Base-by-base conservation (phyloP, 2,888 invertebrate species). In the Siphlonurus alternatus region DNA sequence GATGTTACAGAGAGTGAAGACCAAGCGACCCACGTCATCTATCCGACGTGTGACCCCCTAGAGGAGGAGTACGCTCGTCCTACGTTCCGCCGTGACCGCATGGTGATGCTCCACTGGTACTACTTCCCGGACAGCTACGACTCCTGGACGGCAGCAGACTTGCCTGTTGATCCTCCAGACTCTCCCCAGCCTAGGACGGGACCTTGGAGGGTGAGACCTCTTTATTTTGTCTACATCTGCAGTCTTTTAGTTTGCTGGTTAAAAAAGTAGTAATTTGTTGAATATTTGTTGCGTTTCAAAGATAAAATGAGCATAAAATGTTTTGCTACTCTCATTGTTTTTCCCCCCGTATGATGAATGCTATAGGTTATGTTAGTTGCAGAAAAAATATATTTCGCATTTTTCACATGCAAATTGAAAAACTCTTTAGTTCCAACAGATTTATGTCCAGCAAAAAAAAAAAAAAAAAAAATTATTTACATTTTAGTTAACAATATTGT, bases 91-190 rank as follows among this genome's bases (percentile, higher is more conserved):
- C 73, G 79, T 64, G 93, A 90, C 61, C 83, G 84, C 73, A 83
- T 86, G 76, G 85, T 89, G 23, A 83, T 96, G 73, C 81, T 97
- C 71, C 97, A 97, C 76, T 97, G 95, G 93, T 94, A 93, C 79
- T 95, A 93, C 75, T 86, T 92, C 72, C 97, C 97, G 1, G 96
- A 96, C 77, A 91, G 90, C 69, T 89, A 91, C 73, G 93, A 93
- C 74, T 87, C 90, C 0, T 93, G 92, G 92, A 86, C 61, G 66
- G 69, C 68, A 65, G 68, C 72, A n/a, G 75, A 76, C 25, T 67
- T 75, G 5, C 71, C 73, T 7, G 66, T 70, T 18, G 73, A 74
- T 53, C 74, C 74, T 18, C 76, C 78, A 19, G 80, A 80, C 61
- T 72, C 76, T 23, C 74, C 76, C 2, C 61, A 61, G 3, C 67